Evolutionary conservation across 2,888 invertebrate species (phyloP), one percentile per base, ranked within the genome.

Genomic region (Caenorhabditis japonica): DNA sequence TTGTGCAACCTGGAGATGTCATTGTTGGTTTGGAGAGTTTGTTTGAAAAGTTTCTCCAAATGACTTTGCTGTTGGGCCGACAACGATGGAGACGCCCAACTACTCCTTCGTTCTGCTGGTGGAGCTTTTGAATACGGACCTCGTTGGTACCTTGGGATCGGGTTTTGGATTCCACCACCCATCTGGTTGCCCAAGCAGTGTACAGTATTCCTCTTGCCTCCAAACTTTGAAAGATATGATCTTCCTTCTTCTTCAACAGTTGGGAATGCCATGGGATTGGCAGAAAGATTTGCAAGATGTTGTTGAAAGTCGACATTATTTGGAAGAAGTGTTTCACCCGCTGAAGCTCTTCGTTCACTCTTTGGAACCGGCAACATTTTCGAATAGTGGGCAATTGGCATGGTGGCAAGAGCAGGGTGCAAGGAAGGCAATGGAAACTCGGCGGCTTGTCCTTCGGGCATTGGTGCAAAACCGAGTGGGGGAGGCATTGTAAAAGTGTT

Each of bases 141-240:
- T 53, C 83, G 60, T 43, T 59, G 60, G 49, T 80, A 82, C 13
- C 79, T 43, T 0, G 66, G 70, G 59, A 80, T 55, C 53, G 80
- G 59, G 66, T 80, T 74, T 64, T 56, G 73, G 19, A 61, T 53
- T 19, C 56, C 68, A 4, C 73, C 73, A n/a, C 61, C 61, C 25
- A 62, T 15, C 33, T 74, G 68, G n/a, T 74, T 74, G 2, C 62
- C 66, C 27, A 75, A 46, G 8, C 62, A 72, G 51, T 77, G 77
- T 4, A 86, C 85, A 30, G 86, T 86, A 69, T 86, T 86, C 25
- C 86, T 68, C 58, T 86, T 86, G 10, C 75, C 76, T 12, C 86
- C 86, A 46, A 70, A 79, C 34, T 83, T 83, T 15, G 73, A 69
- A 15, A 86, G 69, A 61, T 86, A 86, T 55, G 74, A 74, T 59